Percentiles rank a stretch among this genome's conserved stretches.
Conservation (phyloP, 2,888 invertebrate species). For the Cheilosia scutellata region DNA sequence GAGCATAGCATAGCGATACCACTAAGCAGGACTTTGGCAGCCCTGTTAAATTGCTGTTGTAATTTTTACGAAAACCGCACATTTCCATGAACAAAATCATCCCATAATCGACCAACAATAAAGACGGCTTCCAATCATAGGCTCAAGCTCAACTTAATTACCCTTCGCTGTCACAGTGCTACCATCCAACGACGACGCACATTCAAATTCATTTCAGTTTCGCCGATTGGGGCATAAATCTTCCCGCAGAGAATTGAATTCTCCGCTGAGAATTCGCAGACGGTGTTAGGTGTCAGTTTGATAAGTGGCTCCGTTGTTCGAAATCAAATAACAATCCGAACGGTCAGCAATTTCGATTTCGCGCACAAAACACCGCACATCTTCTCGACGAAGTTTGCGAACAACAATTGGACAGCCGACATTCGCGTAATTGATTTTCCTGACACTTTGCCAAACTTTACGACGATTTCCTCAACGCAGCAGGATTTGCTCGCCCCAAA, state of each 20-base stretch:
- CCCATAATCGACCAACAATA: not conserved
- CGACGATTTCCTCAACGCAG: slow-evolving; percentile 61
- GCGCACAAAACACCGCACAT: slow-evolving; percentile 43
- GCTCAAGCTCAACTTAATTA: not conserved
- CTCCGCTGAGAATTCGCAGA: slow-evolving; percentile 71
- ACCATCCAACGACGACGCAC: not conserved
- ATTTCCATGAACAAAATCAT: not conserved
- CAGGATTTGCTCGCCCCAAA: not conserved
- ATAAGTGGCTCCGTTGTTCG: slow-evolving; percentile 74
- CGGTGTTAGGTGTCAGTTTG: slow-evolving; percentile 76
- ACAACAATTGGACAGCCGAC: slow-evolving; percentile 75
- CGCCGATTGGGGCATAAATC: slow-evolving; percentile 46
- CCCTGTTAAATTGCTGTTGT: no score
- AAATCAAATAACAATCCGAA: slow-evolving; percentile 73
- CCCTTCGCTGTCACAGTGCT: not conserved
- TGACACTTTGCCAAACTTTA: slow-evolving; percentile 76
- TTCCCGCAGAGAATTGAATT: slow-evolving; percentile 66
- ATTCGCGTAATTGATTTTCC: slow-evolving; percentile 75
- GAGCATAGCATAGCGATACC: no score
- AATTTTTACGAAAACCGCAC: no score
- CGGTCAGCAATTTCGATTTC: slow-evolving; percentile 70
- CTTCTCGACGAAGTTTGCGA: slow-evolving; percentile 13
- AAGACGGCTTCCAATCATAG: not conserved
- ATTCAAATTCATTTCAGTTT: slow-evolving; percentile 36
- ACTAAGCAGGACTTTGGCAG: no score